Base-by-base conservation (phyloP, 2,888 invertebrate genomes). In the Didymodactylos carnosus region DNA sequence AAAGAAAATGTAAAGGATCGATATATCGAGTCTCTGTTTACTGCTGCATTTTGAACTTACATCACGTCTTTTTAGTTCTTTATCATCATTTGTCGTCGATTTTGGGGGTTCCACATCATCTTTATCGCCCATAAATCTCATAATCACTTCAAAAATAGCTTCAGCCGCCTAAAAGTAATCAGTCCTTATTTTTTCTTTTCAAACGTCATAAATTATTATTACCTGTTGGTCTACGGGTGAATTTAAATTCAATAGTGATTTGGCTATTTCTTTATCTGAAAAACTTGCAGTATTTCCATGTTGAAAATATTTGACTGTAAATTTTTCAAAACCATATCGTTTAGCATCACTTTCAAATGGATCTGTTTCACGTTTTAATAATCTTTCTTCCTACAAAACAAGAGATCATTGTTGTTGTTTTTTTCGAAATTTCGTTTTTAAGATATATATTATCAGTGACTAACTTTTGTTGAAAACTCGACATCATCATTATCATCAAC, bases 281-380 rank as follows among this genome's bases (percentile, higher is more conserved):
- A 94, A 94, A 80, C 92, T 91, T 84, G 94, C 94, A 39, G 90
- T 92, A 73, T 92, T 90, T 82, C 94, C 93, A 23, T 77, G 77
- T 86, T 95, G 94, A 86, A 99, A 99, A 83, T 97, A 97, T 0
- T 97, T 97, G 0, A 95, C 93, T 0, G 98, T 95, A 83, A 95
- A 98, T 84, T 98, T 99, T 82, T 94, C 92, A 84, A 98, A 98
- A 82, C 94, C 94, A 84, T 91, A 98, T 81, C 95, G 94, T 0
- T 91, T 90, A 35, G 98, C 85, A 81, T 97, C 94, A 41, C 40
- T 40, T 40, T 39, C n/a, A 40, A 70, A 70, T 25, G 39, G 70
- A 70, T 70, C 25, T 25, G 23, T 1, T 25, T 70, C 40, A 39
- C 23, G 3, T 70, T 23, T 40, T 25, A 41, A 40, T 27, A n/a